Base-by-base conservation (phyloP, 2,113 vertebrate species). In the Petrocephalus microphthalmus region DNA sequence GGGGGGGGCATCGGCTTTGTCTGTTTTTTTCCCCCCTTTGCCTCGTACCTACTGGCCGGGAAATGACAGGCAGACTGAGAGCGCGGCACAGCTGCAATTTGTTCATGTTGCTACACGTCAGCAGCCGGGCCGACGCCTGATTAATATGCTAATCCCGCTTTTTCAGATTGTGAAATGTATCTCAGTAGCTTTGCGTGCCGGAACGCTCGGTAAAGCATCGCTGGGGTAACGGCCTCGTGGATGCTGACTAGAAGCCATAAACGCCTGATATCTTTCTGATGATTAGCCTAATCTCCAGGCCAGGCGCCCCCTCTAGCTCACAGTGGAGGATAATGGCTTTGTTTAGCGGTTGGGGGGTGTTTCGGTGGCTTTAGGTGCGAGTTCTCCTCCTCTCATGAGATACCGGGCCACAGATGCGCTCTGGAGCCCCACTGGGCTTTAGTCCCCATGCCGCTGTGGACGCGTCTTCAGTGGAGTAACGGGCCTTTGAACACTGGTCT, bases 341-440 rank as follows among this genome's bases (percentile, higher is more conserved):
- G 92, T 92, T 90, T 94, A 92, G 25, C 8, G 29, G 67, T 17
- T 5, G 29, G 25, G n/a, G 60, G 67, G 67, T 11, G 67, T 15
- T 17, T 1, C 67, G 17, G 33, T 42, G 33, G 71, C 29, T 8
- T 74, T 78, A 17, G 87, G 87, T 84, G 89, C 49, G 89, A 67
- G 42, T 89, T 84, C 88, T 56, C 67, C 87, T 45, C 45, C 85
- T 90, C 91, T 90, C 90, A 90, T 93, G 91, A 91, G 29, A 4
- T 11, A 71, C 52, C 37, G 49, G 83, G 85, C 42, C 17, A 67
- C 71, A 78, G 92, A 86, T 86, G 88, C 88, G 67, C 91, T 91
- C 91, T 91, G 90, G 93, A 91, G 89, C 92, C 92, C 88, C 51
- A 15, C 87, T 90, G 88, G 92, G 92, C 93, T 92, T 92, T 92